A percentile compares a stretch with the other conserved stretches of the same genome.
Conservation (phyloP, 2,888 invertebrate genomes). For the Eristalis pertinax region DNA sequence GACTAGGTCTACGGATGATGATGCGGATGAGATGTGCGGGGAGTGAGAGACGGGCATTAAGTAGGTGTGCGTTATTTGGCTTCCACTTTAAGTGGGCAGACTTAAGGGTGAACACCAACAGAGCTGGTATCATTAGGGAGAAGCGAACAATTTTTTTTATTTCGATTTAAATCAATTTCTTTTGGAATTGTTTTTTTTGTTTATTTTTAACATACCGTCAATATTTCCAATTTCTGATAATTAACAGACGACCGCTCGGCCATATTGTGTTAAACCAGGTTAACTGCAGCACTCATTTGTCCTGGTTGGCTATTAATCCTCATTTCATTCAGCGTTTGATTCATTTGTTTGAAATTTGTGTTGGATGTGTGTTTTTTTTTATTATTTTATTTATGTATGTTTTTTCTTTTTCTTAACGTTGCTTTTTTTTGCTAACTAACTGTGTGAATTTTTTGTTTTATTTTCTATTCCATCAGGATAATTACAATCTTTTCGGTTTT, state of each 20-base stretch:
- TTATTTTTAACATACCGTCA: constrained; percentile 79
- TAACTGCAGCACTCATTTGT: constrained; percentile 81
- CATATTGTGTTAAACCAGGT: constrained; percentile 82
- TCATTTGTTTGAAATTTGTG: constrained; percentile 47
- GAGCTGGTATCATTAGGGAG: not conserved
- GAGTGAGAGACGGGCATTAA: not conserved
- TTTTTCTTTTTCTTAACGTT: constrained; percentile 9
- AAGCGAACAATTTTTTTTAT: not conserved
- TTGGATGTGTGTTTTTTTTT: constrained; percentile 16
- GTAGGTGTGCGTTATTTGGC: constrained; percentile 1
- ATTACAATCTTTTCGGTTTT: constrained; percentile 65
- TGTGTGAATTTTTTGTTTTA: not conserved
- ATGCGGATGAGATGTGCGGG: not conserved
- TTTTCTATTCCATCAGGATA: constrained; percentile 64
- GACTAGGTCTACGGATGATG: not conserved
- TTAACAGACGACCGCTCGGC: constrained; percentile 81
- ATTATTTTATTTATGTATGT: constrained; percentile 3
- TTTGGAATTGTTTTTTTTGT: not conserved
- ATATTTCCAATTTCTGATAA: constrained; percentile 81
- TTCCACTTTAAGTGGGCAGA: constrained; percentile 1
- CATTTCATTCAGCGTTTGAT: constrained; percentile 78
- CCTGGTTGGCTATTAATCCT: constrained; percentile 80
- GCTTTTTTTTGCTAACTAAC: not conserved
- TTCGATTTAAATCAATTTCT: not conserved
- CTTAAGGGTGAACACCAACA: not conserved